Base-by-base conservation (phyloP, 2,113 vertebrate species). In the Dasyornis broadbenti region DNA sequence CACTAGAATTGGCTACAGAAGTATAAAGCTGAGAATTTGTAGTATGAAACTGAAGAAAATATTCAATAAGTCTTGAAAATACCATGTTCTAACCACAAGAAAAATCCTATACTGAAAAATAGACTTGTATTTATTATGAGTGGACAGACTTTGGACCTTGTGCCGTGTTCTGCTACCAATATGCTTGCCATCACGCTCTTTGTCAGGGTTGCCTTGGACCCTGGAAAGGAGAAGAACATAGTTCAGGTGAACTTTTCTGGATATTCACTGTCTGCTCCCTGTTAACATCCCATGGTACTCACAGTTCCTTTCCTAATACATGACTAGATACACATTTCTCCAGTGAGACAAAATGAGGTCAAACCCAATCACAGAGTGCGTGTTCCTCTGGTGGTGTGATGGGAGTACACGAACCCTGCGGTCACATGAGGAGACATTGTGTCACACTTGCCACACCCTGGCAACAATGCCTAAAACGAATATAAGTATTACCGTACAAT, bases 241-340 rank as follows among this genome's bases (percentile, higher is more conserved):
- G 35, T 31, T 68, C 1, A 5, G 16, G 44, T 70, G 69, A 83
- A 47, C 31, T 84, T 88, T 45, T 66, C 20, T 50, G 50, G 28
- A 5, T 76, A 13, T 65, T 86, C 50, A 37, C 53, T 76, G 28
- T 23, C 31, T 73, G 56, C 16, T 75, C n/a, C 9, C 39, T 82
- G 27, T 66, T 81, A 78, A 35, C 12, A 21, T 63, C 18, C 47
- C 0, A 0, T 18, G 8, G 28, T 44, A 45, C 15, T 31, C 50
- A 26, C n/a, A 42, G 13, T 20, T 45, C 44, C 19, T 45, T 45
- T 45, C 44, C 44, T 45, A 45, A 22, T 24, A 19, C 47, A 19
- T 54, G 50, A 50, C 45, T 33, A 49, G 42, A 50, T 19, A 39
- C 11, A 12, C 0, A 0, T 81, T 61, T 72, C 8, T 73, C 54